phyloP scores from a whole-genome alignment of 64 coral and sea anemone species.

The Actinia tenebrosa region DNA sequence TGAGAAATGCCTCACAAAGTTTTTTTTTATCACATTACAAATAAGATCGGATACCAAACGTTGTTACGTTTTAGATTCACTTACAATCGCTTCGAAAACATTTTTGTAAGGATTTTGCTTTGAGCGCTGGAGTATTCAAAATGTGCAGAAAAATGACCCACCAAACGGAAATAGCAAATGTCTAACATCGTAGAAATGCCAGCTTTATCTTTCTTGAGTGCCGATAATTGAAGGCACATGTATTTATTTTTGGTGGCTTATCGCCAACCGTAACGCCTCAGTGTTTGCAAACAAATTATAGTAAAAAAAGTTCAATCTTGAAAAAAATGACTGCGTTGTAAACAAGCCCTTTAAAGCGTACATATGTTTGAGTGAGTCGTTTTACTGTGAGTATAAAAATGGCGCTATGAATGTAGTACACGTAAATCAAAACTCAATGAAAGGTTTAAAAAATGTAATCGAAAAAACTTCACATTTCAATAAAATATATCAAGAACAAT shows the following conservation, averaged over 20 bases:
- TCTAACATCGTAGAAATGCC: neutral
- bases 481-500: no score
- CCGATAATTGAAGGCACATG: neutral
- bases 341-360: neutral
- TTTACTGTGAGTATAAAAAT: no score
- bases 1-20: no score
- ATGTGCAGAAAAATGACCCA: neutral
- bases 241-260: neutral
- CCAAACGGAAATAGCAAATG: slow-evolving; percentile 5
- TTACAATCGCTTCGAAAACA: no score
- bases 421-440: no score
- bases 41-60: no score
- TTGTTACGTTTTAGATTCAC: no score
- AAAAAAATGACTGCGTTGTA: neutral
- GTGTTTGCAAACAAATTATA: neutral
- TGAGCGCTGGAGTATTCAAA: neutral
- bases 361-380: no score
- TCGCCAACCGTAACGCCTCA: neutral
- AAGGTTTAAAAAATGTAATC: no score
- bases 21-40: no score
- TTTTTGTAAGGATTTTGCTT: neutral
- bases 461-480: no score
- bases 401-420: no score
- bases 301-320: neutral
- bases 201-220: neutral